Evolutionary conservation across 2,888 invertebrate genomes (phyloP), one percentile per base, ranked within the genome.

Genomic region (Pammene fasciana): DNA sequence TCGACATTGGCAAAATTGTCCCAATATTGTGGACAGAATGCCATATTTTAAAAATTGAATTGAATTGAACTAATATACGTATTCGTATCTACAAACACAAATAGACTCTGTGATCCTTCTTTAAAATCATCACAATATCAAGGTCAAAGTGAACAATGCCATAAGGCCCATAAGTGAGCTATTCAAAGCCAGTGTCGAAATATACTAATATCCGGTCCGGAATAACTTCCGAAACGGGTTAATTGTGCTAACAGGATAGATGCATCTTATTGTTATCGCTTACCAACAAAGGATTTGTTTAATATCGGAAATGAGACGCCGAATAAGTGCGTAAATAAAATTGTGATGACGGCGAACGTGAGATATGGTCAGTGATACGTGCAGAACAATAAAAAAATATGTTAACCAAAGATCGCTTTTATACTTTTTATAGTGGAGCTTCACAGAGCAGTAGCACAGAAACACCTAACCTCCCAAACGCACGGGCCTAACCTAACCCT

Each of bases 181-280:
- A 52, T 64, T 59, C 68, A 57, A 11, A 10, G 54, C 26, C 48
- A 14, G 41, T 70, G 52, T 60, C 60, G 70, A 70, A 70, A 70
- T 70, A 60, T 60, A 55, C 60, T 60, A 70, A 70, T 70, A 70
- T 70, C 70, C 70, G 70, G 13, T 65, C 16, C 38, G 56, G 55
- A 46, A 61, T 54, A 55, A 41, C 70, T 70, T 70, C 70, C 70
- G 70, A 70, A 70, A 41, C 65, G 46, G n/a, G 54, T 65, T 65
- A 65, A 70, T 70, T 54, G 45, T 52, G 11, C 68, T 50, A 48
- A 45, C 43, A 45, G 59, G 60, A 38, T 54, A 14, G 48, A 45
- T 57, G 46, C 18, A 70, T 11, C 52, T 55, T 55, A 55, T 65
- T 62, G 50, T 62, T 62, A 52, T 41, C 38, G 18, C 18, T 38